phyloP scores from a whole-genome alignment of 2,113 vertebrate genomes.

The Puntigrus tetrazona region DNA sequence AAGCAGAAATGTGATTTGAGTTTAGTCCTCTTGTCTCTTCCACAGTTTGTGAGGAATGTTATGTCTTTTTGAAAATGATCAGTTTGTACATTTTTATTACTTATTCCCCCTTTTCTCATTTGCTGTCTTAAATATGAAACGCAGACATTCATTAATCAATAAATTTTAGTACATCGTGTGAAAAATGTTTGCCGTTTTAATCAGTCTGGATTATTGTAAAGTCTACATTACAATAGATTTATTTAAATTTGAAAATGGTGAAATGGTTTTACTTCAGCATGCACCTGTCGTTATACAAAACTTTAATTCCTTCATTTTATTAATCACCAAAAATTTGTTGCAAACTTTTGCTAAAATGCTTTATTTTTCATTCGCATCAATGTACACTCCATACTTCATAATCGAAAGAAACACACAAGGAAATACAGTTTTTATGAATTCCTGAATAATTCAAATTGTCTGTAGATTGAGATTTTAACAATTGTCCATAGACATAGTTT shows the following conservation, averaged over 20 bases:
- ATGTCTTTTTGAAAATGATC: conserved; percentile 47
- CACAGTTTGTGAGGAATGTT: not conserved
- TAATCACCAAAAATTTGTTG: not conserved
- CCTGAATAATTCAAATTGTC: too few species aligned
- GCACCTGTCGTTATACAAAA: not conserved
- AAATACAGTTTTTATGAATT: too few species aligned
- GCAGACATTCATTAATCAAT: conserved; percentile 60
- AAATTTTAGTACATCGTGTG: conserved; percentile 62
- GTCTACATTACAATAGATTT: not conserved
- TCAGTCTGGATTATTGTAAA: not conserved
- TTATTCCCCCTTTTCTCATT: conserved; percentile 30
- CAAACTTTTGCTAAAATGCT: too few species aligned
- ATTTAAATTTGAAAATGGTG: not conserved
- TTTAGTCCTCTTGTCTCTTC: conserved; percentile 27
- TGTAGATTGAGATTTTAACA: too few species aligned
- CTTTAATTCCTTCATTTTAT: not conserved
- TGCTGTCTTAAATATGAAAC: conserved; percentile 46
- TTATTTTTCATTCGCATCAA: not conserved
- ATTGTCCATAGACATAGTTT: too few species aligned
- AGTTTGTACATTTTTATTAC: conserved; percentile 60
- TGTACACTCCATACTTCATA: not conserved
- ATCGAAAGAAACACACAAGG: too few species aligned
- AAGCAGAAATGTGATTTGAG: not conserved
- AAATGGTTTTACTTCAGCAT: not conserved
- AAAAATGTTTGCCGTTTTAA: not conserved